These are phyloP conservation scores for Nyctibius grandis DNA, from an alignment of 2,797 vertebrate genomes.

Conservation along the genomic window DNA sequence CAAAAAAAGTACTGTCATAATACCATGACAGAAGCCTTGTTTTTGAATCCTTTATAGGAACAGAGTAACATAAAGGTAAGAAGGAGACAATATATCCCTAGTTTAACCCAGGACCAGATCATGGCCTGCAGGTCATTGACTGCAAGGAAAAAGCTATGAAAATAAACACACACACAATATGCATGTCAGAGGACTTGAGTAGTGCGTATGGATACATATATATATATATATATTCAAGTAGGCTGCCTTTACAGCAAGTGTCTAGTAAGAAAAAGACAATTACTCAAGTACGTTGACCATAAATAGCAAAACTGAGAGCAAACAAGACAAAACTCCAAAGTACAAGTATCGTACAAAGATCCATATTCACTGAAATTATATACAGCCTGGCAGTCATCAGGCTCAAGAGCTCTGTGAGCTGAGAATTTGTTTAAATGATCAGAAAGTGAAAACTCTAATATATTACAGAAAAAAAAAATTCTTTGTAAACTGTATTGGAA, in stretches of 20 bases:
- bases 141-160: neutral
- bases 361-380: rapidly evolving
- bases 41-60: neutral
- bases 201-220: neutral
- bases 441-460: neutral
- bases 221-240: neutral
- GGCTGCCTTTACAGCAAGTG: neutral
- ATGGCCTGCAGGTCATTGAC: neutral
- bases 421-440: neutral
- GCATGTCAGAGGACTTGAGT: neutral
- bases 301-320: neutral
- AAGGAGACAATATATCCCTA: neutral
- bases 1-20: neutral
- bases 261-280: neutral
- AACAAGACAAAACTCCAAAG: neutral
- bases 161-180: neutral
- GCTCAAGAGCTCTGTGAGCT: neutral
- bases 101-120: neutral
- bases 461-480: neutral
- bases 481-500: neutral
- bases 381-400: neutral
- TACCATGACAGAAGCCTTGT: neutral
- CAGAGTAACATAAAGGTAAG: neutral
- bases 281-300: neutral
- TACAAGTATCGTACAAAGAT: neutral